Evolutionary conservation across 2,113 vertebrate genomes (phyloP), one percentile per base, ranked within the genome.

Genomic region (Hydrochoerus hydrochaeris): DNA sequence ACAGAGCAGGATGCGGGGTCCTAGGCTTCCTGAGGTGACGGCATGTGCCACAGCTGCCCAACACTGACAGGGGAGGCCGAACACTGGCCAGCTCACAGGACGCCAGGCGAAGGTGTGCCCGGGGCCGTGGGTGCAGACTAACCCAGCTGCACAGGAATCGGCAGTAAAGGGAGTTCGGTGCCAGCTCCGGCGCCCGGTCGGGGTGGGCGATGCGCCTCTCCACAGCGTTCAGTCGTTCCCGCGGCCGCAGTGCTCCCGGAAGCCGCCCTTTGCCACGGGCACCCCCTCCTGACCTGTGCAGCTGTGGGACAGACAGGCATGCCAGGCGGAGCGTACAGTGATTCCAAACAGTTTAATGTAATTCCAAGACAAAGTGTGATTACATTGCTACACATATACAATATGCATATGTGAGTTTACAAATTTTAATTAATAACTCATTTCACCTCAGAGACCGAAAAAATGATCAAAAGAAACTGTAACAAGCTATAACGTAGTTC

Each of bases 361-460:
- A 99, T 99, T 99, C 99, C 99, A 99, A 99, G 99, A 99, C 99
- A 99, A 98, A 99, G 99, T 99, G 99, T 99, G 99, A 99, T 99
- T 99, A 99, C 99, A 99, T 99, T 99, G 99, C 99, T 99, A 99
- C 99, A 99, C 99, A 99, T 99, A 99, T 99, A 99, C 99, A 99
- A 99, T 99, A 99, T 99, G 99, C 99, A 99, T 99, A 99, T 99
- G 99, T 99, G 99, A 99, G 99, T 99, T 99, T 99, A 99, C 99
- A 99, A 99, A 99, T 99, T 99, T 98, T 99, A 99, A 99, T 99
- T 99, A 99, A 99, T 99, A 99, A 99, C 99, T 99, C 99, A 98
- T 99, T 99, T 99, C 99, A 99, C 99, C 99, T 99, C 99, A 99
- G 99, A 99, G 99, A 99, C 99, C 99, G 99, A 99, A 99, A 99